These are phyloP conservation scores for Adelosebastes latens DNA, from an alignment of 2,797 vertebrate genomes.

Conservation along the genomic window DNA sequence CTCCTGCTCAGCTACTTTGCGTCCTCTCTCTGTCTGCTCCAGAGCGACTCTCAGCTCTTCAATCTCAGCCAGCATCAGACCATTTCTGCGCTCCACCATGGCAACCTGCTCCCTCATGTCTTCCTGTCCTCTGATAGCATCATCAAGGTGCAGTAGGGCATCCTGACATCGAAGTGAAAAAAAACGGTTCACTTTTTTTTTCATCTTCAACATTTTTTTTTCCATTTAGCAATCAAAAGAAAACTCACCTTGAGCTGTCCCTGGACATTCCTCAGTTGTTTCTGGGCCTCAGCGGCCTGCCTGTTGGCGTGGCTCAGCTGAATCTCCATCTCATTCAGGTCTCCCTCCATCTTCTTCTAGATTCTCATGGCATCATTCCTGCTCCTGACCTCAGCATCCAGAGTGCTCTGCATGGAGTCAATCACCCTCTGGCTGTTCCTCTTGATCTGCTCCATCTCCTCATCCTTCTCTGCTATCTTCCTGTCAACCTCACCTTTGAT, in stretches of 20 bases:
- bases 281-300: constrained; percentile 87
- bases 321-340: constrained; percentile 90
- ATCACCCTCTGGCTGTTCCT: constrained; percentile 86
- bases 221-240: not conserved
- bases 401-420: constrained; percentile 83
- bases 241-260: constrained; percentile 87
- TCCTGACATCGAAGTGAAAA: constrained; percentile 72
- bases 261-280: constrained; percentile 87
- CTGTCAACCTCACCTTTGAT: constrained; percentile 88
- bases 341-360: constrained; percentile 93
- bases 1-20: constrained; percentile 89
- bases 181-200: constrained; percentile 47
- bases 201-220: constrained; percentile 72
- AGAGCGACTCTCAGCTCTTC: constrained; percentile 87
- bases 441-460: constrained; percentile 91
- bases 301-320: constrained; percentile 89
- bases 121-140: constrained; percentile 84
- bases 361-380: constrained; percentile 89
- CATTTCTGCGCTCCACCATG: constrained; percentile 87
- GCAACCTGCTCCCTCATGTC: constrained; percentile 90
- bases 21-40: constrained; percentile 87
- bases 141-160: constrained; percentile 88
- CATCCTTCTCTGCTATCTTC: constrained; percentile 89
- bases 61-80: constrained; percentile 87
- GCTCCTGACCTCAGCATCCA: constrained; percentile 89